These are phyloP conservation scores for Morpho helenor DNA, from an alignment of 2,888 invertebrate genomes.

Conservation along the genomic window DNA sequence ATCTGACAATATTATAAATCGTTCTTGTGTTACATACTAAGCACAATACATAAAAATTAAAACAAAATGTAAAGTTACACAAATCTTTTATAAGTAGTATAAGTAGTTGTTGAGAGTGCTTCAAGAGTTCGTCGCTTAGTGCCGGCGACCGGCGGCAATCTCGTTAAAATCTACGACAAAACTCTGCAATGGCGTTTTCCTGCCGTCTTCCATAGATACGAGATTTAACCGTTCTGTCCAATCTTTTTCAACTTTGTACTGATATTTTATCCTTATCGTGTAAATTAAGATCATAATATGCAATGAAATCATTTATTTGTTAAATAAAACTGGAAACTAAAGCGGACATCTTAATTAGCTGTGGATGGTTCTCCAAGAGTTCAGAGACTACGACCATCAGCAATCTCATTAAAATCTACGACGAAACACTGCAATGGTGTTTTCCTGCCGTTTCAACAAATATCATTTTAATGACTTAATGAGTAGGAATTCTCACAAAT, in stretches of 20 bases:
- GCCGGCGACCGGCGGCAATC: conserved; percentile 63
- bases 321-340: too few species aligned
- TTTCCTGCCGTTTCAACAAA: conserved; percentile 34
- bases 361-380: conserved; percentile 56
- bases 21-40: not conserved
- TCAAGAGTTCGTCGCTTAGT: conserved; percentile 54
- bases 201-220: conserved; percentile 29
- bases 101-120: conserved; percentile 64
- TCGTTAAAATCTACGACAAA: conserved; percentile 71
- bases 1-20: too few species aligned
- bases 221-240: conserved; percentile 5
- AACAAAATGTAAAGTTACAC: not conserved
- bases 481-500: too few species aligned
- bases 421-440: conserved; percentile 54
- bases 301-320: too few species aligned
- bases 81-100: conserved; percentile 66
- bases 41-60: not conserved
- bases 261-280: not conserved
- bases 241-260: conserved; percentile 6
- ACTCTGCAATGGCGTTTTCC: conserved; percentile 53
- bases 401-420: conserved; percentile 75
- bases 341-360: conserved; percentile 51
- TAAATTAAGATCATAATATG: not conserved
- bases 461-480: too few species aligned
- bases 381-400: conserved; percentile 54